A percentile compares a stretch with the other conserved stretches of the same genome.
Conservation (phyloP, 2,888 invertebrate genomes). For the Pemphredon lugubris region DNA sequence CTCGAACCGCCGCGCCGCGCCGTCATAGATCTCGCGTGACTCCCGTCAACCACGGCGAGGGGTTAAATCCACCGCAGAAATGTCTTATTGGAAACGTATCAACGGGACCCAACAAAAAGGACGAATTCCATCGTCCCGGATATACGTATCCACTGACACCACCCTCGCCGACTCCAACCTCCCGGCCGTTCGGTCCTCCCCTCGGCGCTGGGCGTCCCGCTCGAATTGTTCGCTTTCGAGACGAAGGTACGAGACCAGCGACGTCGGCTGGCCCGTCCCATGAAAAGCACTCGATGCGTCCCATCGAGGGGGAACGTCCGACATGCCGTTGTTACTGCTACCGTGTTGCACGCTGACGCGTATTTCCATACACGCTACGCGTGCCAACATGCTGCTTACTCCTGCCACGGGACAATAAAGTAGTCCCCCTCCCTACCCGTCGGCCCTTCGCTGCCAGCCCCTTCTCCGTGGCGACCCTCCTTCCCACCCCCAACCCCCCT, state of each 20-base stretch:
- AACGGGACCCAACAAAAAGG: slow-evolving; percentile 18
- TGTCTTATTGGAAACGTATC: slow-evolving; percentile 39
- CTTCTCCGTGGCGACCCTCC: no score
- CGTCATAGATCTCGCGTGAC: no score
- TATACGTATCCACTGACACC: neutral
- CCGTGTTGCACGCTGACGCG: slow-evolving; percentile 43
- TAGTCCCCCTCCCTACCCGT: slow-evolving; percentile 16
- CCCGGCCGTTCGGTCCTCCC: no score
- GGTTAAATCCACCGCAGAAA: slow-evolving; percentile 2
- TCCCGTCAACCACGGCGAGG: no score
- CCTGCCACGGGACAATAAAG: slow-evolving; percentile 60
- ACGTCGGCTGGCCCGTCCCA: slow-evolving; percentile 27
- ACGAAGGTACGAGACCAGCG: slow-evolving; percentile 25
- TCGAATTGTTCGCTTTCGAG: slow-evolving; percentile 41
- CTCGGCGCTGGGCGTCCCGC: no score
- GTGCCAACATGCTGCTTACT: slow-evolving; percentile 59
- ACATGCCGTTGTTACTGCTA: slow-evolving; percentile 23
- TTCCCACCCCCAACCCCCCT: no score
- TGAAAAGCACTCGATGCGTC: slow-evolving; percentile 61
- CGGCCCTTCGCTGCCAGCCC: neutral
- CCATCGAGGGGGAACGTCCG: slow-evolving; percentile 46
- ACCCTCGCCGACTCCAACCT: no score
- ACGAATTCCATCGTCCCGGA: slow-evolving; percentile 15
- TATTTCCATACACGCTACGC: slow-evolving; percentile 60
- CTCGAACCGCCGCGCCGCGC: no score